phyloP scores from a whole-genome alignment of 1,140 invertebrate species.

The Drosophila kanapiae region DNA sequence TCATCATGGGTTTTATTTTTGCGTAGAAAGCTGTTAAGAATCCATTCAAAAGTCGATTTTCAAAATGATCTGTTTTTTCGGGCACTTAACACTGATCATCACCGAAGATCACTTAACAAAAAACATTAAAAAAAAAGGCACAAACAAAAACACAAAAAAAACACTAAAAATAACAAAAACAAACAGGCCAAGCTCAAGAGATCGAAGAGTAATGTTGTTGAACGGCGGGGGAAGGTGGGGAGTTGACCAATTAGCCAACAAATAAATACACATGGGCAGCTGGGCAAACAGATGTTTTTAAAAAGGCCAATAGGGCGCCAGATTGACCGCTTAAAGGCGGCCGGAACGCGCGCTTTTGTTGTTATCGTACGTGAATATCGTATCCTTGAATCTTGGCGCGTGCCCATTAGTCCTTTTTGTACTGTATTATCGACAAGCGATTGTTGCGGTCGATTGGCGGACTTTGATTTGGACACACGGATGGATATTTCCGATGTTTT shows the following conservation, averaged over 20 bases:
- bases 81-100: slow-evolving; percentile 35
- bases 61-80: slow-evolving; percentile 17
- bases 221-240: background rate
- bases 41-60: slow-evolving; percentile 5
- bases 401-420: background rate
- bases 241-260: slow-evolving; percentile 42
- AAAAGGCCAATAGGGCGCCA: slow-evolving; percentile 64
- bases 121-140: slow-evolving; percentile 33
- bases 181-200: slow-evolving; percentile 19
- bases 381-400: slow-evolving; percentile 16
- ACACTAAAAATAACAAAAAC: slow-evolving; percentile 28
- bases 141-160: slow-evolving; percentile 22
- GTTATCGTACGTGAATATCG: slow-evolving; percentile 21
- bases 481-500: slow-evolving; percentile 12
- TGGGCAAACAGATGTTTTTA: slow-evolving; percentile 72
- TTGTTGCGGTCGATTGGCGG: slow-evolving; percentile 6
- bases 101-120: slow-evolving; percentile 41
- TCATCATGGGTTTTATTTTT: background rate
- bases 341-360: slow-evolving; percentile 11
- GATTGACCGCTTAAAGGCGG: slow-evolving; percentile 3
- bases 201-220: background rate
- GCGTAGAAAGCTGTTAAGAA: slow-evolving; percentile 13
- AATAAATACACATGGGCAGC: slow-evolving; percentile 48
- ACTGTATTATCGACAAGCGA: slow-evolving; percentile 17
- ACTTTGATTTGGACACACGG: slow-evolving; percentile 14